Evolutionary conservation across 2,113 vertebrate genomes (phyloP).

Genomic region (Atractosteus spatula): DNA sequence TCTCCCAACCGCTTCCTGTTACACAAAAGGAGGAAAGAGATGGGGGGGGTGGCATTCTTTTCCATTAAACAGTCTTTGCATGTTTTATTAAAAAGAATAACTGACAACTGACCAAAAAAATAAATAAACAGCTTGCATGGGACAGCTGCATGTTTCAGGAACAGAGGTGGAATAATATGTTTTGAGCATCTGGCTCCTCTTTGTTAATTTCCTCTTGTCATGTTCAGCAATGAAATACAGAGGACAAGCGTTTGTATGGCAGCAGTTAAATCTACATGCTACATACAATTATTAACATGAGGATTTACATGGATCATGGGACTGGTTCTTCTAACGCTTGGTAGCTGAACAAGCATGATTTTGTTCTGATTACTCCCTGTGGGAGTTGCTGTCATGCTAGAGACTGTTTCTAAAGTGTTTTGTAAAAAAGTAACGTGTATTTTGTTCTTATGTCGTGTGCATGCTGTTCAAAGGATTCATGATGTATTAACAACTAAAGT

Average conservation of each 20-base stretch:
- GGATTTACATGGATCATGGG: neutral
- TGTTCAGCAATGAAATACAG: slow-evolving; percentile 25
- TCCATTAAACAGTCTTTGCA: slow-evolving; percentile 66
- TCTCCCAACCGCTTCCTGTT: slow-evolving; percentile 4
- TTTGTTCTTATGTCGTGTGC: slow-evolving; percentile 35
- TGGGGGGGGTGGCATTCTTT: slow-evolving; percentile 25
- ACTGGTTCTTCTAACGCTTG: slow-evolving; percentile 26
- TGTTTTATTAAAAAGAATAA: slow-evolving; percentile 54
- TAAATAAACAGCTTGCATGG: slow-evolving; percentile 65
- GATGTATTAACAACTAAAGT: slow-evolving; percentile 48
- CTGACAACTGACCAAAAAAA: slow-evolving; percentile 49
- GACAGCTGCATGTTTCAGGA: slow-evolving; percentile 63
- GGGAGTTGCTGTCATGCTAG: neutral
- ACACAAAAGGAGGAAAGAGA: neutral
- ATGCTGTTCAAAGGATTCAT: slow-evolving; percentile 51
- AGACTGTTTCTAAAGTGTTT: slow-evolving; percentile 3
- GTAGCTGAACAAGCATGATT: slow-evolving; percentile 30
- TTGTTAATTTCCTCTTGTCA: slow-evolving; percentile 42
- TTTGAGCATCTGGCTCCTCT: slow-evolving; percentile 50
- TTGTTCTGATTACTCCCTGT: neutral
- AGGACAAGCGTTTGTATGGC: slow-evolving; percentile 21
- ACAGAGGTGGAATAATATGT: slow-evolving; percentile 36
- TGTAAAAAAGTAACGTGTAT: neutral
- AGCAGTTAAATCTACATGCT: slow-evolving; percentile 18
- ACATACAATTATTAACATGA: slow-evolving; percentile 21